Conservation (phyloP, 1,140 invertebrate species). For the Venturia canescens region DNA sequence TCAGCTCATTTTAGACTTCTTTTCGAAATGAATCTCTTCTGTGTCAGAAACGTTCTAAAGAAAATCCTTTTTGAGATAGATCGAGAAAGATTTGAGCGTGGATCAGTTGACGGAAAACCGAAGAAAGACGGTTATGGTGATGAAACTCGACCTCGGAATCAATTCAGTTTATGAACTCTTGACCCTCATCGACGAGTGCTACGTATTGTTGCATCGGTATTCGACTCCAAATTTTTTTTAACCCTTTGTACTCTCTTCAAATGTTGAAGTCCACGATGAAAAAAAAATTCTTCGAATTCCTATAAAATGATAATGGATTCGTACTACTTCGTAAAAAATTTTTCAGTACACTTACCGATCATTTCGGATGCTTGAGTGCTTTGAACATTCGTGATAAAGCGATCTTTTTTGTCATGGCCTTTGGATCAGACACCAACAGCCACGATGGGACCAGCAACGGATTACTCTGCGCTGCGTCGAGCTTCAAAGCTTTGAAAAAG, state of each 20-base stretch:
- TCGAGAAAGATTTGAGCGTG: slow-evolving; percentile 65
- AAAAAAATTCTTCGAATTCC: too few relatives aligned
- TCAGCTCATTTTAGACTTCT: too few relatives aligned
- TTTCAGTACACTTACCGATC: slow-evolving; percentile 66
- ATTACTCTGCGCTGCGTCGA: slow-evolving; percentile 75
- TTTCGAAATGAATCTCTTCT: too few relatives aligned
- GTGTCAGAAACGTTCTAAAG: too few relatives aligned
- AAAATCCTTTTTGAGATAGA: slow-evolving; percentile 49
- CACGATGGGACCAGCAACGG: slow-evolving; percentile 78
- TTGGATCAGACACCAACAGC: slow-evolving; percentile 79
- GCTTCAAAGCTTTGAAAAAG: slow-evolving; percentile 74
- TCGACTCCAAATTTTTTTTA: neutral
- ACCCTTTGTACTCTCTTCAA: neutral
- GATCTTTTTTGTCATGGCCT: slow-evolving; percentile 80
- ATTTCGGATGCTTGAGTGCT: slow-evolving; percentile 79
- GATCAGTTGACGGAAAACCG: slow-evolving; percentile 72
- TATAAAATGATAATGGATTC: too few relatives aligned
- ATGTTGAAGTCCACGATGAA: too few relatives aligned
- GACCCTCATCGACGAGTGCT: slow-evolving; percentile 52
- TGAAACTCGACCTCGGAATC: slow-evolving; percentile 65
- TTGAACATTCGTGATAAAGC: slow-evolving; percentile 80
- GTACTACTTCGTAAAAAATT: too few relatives aligned
- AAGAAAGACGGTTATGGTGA: slow-evolving; percentile 68
- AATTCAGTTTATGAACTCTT: slow-evolving; percentile 48
- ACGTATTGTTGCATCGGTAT: slow-evolving; percentile 54